These are phyloP conservation scores for Therioaphis trifolii DNA, from an alignment of 2,888 invertebrate genomes.

Conservation along the genomic window DNA sequence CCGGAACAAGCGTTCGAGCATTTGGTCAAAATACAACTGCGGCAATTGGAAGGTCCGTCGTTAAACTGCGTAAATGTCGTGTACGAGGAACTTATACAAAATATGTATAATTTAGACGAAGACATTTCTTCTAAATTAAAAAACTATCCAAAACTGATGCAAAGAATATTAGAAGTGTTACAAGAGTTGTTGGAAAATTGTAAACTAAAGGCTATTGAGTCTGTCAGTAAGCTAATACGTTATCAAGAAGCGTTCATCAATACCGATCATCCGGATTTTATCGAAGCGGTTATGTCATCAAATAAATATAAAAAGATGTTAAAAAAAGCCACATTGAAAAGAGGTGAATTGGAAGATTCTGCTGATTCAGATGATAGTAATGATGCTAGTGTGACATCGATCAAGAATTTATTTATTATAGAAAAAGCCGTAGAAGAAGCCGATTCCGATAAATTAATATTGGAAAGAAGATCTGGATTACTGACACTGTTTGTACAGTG, in stretches of 20 bases:
- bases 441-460: background rate
- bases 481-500: slow-evolving; percentile 28
- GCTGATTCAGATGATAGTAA: too few relatives aligned
- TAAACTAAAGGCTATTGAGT: background rate
- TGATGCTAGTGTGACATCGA: too few relatives aligned
- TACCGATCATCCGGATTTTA: slow-evolving; percentile 37
- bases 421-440: background rate
- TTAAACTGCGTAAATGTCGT: background rate
- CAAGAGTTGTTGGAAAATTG: background rate
- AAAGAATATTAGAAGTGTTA: slow-evolving; percentile 7
- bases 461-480: slow-evolving; percentile 4
- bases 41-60: background rate
- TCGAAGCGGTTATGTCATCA: background rate
- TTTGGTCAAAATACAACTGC: slow-evolving; percentile 35
- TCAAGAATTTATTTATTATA: too few relatives aligned
- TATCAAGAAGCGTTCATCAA: slow-evolving; percentile 22
- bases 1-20: slow-evolving; percentile 31
- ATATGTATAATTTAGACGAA: background rate
- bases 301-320: slow-evolving; percentile 3
- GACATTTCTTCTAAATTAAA: background rate
- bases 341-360: too few relatives aligned
- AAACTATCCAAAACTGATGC: slow-evolving; percentile 18
- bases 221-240: slow-evolving; percentile 6
- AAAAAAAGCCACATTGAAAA: background rate
- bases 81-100: background rate